Evolutionary conservation across 2,113 vertebrate genomes (phyloP).

Genomic region (Vulpes ferrilata): DNA sequence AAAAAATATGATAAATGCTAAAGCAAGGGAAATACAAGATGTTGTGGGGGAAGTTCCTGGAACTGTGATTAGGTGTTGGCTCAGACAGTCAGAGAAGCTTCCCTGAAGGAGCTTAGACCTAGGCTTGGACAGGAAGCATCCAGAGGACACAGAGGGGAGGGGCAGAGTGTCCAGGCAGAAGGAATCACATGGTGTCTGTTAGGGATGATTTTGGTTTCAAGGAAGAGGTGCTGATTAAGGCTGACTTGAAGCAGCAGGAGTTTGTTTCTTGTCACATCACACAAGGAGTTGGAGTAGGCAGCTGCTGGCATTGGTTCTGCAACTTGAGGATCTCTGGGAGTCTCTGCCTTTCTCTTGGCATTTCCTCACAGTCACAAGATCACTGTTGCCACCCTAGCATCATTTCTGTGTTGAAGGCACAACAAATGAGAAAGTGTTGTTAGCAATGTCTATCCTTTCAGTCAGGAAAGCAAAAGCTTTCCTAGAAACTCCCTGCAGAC

Average conservation of each 20-base stretch:
- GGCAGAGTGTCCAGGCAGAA: neutral
- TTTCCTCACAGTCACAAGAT: neutral
- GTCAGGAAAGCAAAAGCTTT: neutral
- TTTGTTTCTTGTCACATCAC: neutral
- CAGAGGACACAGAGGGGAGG: neutral
- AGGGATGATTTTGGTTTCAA: neutral
- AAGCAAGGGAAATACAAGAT: neutral
- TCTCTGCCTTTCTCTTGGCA: no score
- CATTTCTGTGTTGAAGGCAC: neutral
- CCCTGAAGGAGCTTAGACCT: neutral
- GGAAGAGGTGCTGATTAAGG: neutral
- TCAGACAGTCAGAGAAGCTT: no score
- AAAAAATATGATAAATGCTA: neutral
- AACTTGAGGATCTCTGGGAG: neutral
- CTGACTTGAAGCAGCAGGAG: neutral
- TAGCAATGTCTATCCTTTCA: neutral
- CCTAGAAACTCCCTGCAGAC: neutral
- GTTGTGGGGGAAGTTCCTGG: neutral
- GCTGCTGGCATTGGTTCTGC: neutral
- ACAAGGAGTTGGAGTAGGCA: neutral
- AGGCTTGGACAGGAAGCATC: neutral
- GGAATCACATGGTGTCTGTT: neutral
- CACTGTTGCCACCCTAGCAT: neutral
- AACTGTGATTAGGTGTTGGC: no score
- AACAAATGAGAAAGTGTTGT: neutral